A percentile compares a stretch with the other conserved stretches of the same genome.
These are phyloP conservation scores for Caenorhabditis sp. DNA, from an alignment of 2,888 invertebrate genomes.

Conservation along the genomic window DNA sequence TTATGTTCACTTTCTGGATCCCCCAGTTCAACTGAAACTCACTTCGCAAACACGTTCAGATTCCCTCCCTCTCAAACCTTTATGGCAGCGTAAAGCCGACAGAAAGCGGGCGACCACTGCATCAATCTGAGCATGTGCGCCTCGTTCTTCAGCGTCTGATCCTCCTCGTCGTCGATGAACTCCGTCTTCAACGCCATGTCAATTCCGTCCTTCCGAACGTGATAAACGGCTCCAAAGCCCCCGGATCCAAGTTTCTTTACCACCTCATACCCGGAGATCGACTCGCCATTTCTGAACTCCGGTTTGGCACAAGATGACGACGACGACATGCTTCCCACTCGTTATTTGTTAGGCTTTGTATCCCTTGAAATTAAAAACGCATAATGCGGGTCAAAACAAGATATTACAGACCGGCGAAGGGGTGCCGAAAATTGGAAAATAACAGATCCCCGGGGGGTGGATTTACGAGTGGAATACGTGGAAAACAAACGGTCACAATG, in stretches of 20 bases:
- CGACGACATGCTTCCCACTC: constrained; percentile 42
- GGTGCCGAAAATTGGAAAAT: neutral
- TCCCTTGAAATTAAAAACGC: neutral
- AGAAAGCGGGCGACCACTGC: constrained; percentile 65
- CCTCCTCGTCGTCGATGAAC: constrained; percentile 53
- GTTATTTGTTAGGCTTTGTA: neutral
- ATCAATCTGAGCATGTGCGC: constrained; percentile 63
- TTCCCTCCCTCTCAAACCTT: constrained; percentile 4
- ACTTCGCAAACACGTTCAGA: neutral
- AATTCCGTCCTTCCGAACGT: constrained; percentile 53
- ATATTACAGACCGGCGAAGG: constrained; percentile 2
- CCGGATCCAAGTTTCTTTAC: constrained; percentile 68
- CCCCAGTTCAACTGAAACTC: constrained; percentile 15
- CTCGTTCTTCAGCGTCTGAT: constrained; percentile 60
- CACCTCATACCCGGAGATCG: constrained; percentile 45
- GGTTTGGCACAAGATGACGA: constrained; percentile 54
- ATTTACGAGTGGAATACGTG: neutral
- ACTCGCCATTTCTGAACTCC: constrained; percentile 31
- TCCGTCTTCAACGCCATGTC: constrained; percentile 70
- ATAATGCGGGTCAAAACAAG: neutral
- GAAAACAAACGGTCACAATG: neutral
- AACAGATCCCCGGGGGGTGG: neutral
- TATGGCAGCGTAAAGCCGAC: constrained; percentile 62
- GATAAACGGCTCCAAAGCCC: constrained; percentile 72
- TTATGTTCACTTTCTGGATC: constrained; percentile 60